Percentiles rank a stretch among this genome's conserved stretches.
Evolutionary conservation across 2,888 invertebrate genomes (phyloP).

Genomic region (Nesidiocoris tenuis): DNA sequence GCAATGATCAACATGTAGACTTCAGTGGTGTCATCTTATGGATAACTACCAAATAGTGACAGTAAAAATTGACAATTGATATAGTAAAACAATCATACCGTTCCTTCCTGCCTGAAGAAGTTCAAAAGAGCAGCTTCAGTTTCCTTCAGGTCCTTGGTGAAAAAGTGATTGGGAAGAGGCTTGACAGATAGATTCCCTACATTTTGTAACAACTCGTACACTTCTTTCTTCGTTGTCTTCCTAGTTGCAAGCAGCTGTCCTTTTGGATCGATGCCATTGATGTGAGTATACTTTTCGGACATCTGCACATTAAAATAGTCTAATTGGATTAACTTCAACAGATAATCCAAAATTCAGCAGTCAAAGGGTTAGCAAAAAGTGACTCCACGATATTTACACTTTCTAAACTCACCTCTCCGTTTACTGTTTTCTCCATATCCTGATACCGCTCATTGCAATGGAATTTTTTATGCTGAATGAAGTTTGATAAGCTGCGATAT

Average conservation of each 20-base stretch:
- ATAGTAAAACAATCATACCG: background rate
- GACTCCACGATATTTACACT: too few relatives aligned
- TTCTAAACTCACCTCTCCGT: conserved; percentile 48
- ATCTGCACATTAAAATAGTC: too few relatives aligned
- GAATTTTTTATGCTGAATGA: conserved; percentile 82
- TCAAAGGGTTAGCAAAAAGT: too few relatives aligned
- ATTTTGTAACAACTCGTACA: conserved; percentile 27
- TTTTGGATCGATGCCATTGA: conserved; percentile 31
- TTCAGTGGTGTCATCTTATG: too few relatives aligned
- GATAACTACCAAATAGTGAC: too few relatives aligned
- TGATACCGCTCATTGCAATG: conserved; percentile 61
- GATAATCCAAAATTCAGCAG: too few relatives aligned
- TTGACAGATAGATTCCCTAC: conserved; percentile 15
- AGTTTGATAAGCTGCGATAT: conserved; percentile 83
- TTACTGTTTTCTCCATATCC: conserved; percentile 38
- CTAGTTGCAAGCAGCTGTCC: conserved; percentile 29
- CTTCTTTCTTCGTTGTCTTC: conserved; percentile 37
- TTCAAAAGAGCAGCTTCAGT: conserved; percentile 27
- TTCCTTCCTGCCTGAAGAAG: conserved; percentile 37
- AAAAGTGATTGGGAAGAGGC: conserved; percentile 18
- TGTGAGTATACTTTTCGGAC: conserved; percentile 4
- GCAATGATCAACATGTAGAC: too few relatives aligned
- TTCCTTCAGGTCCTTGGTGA: conserved; percentile 26
- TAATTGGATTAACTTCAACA: too few relatives aligned
- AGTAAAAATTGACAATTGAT: too few relatives aligned